Base-by-base conservation (phyloP, 1,140 invertebrate species). In the Hyphantria cunea region DNA sequence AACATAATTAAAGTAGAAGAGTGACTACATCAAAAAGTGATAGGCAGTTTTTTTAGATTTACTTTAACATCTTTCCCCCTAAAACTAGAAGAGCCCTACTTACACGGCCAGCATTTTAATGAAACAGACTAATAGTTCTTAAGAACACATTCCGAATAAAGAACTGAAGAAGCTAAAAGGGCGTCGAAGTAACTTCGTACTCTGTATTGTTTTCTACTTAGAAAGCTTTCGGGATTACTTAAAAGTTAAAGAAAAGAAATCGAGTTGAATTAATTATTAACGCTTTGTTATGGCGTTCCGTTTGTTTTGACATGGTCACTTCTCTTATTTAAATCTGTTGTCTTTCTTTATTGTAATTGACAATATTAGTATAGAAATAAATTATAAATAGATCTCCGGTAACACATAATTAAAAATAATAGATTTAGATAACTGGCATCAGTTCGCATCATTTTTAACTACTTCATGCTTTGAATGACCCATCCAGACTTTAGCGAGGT, bases 211-310 rank as follows among this genome's bases (percentile, higher is more conserved):
- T 72, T 69, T 63, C 66, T 67, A 70, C 72, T 70, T 69, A 69
- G 72, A 68, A 75, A 75, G 69, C 66, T 75, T 75, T 75, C 60
- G 61, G 66, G 64, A 70, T 75, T 75, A 75, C 69, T 75, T 75
- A 75, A 72, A 72, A 75, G 72, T 75, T 75, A 75, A 70, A 68
- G 58, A 68, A 67, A 44, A 53, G 70, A 67, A 70, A 72, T 72
- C 68, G 66, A 64, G 66, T 72, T 66, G 70, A 72, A 68, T 72
- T 72, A 72, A 72, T 72, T 66, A 72, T 68, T 66, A 50, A 69
- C 13, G 64, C 50, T 64, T 62, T 69, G 58, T 51, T 66, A 60
- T 32, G 37, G n/a, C 32, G 49, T 54, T 34, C 37, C 14, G 52
- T 60, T 54, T 60, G 51, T 64, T 53, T 55, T 34, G 25, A 58